Conservation (phyloP, 2,888 invertebrate genomes). For the Pammene fasciana region DNA sequence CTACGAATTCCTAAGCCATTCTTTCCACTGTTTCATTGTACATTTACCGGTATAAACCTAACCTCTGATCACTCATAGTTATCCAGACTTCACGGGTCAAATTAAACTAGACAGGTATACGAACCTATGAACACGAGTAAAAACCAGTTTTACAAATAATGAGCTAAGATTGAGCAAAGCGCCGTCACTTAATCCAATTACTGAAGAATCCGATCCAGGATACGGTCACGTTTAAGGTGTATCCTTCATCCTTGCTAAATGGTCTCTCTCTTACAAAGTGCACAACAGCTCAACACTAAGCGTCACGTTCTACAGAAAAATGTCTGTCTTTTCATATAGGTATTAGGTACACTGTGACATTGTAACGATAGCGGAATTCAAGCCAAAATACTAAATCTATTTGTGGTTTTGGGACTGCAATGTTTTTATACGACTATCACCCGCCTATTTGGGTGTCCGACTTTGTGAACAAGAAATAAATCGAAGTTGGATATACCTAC, state of each 20-base stretch:
- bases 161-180: not conserved
- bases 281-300: no score
- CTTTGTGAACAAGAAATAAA: no score
- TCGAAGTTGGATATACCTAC: no score
- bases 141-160: slow-evolving; percentile 4
- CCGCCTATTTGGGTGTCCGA: no score
- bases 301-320: no score
- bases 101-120: not conserved
- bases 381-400: no score
- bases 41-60: not conserved
- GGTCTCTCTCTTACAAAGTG: not conserved
- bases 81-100: not conserved
- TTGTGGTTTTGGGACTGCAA: no score
- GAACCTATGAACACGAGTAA: not conserved
- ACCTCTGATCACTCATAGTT: not conserved
- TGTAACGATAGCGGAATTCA: no score
- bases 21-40: not conserved
- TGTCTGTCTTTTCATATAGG: no score
- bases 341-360: no score
- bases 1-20: not conserved
- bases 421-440: no score
- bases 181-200: slow-evolving; percentile 20
- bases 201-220: slow-evolving; percentile 10
- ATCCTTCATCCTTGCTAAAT: not conserved
- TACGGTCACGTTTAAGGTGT: slow-evolving; percentile 1